phyloP scores from a whole-genome alignment of 2,888 invertebrate genomes.

The Cephus pygmeus region DNA sequence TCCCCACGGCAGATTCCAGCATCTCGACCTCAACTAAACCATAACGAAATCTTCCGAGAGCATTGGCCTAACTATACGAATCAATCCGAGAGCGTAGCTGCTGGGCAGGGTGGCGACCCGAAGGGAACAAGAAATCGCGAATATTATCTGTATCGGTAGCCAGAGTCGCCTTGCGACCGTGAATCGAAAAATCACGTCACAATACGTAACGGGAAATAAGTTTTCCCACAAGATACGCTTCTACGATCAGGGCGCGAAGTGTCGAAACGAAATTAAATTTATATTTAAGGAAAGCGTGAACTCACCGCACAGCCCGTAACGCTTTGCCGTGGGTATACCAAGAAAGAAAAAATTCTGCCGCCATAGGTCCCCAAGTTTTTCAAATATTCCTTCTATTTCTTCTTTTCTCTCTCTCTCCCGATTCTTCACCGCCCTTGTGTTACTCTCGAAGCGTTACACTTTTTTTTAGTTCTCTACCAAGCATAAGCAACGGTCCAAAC shows the following conservation, averaged over 20 bases:
- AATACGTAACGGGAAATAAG: background rate
- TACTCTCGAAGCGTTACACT: background rate
- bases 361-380: background rate
- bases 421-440: no score
- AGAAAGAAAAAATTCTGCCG: background rate
- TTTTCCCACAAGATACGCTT: background rate
- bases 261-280: slow-evolving; percentile 7
- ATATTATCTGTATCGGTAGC: no score
- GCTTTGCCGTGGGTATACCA: background rate
- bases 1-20: no score
- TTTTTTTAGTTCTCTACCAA: background rate
- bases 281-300: slow-evolving; percentile 10
- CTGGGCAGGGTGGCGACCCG: no score
- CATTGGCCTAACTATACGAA: no score
- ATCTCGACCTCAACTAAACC: no score
- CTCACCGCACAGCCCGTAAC: background rate
- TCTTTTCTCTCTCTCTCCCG: no score
- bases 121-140: no score
- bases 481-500: background rate
- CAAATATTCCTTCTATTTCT: background rate
- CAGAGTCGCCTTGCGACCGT: no score
- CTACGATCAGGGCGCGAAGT: background rate
- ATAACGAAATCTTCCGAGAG: no score
- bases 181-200: no score
- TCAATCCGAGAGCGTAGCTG: no score